Base-by-base conservation (phyloP, 2,113 vertebrate genomes). In the Hydropotes inermis region DNA sequence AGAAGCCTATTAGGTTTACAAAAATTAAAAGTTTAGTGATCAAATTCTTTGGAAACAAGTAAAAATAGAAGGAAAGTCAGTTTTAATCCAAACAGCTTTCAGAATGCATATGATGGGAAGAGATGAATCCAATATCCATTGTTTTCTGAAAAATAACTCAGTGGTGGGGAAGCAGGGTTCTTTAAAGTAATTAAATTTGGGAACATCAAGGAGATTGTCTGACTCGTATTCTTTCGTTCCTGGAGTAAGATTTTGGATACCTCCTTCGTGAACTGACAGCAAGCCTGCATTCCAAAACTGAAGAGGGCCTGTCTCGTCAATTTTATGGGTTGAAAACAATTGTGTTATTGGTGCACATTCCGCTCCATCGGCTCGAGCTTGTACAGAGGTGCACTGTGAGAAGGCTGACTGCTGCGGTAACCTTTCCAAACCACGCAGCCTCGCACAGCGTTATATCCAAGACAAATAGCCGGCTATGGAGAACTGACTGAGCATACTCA, bases 391-490 rank as follows among this genome's bases (percentile, higher is more conserved):
- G 91, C 76, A 70, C 58, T 86, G 95, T 70, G 96, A 98, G 91
- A 91, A 55, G 96, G 87, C 91, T 97, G 85, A 55, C 97, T 92
- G 95, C 85, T 25, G 58, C 3, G 55, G 86, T 94, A 95, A 92
- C 88, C 50, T 33, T 97, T 98, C 97, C 96, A 98, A 96, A 97
- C 94, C 89, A 33, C 0, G 15, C 91, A 57, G 91, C 95, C 55
- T 93, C 81, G 95, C 57, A 87, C 84, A 45, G 96, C 25, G 5
- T 74, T 47, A 94, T 52, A 70, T 97, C 95, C 98, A 98, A 98
- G 97, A 91, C 87, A 97, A 98, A 98, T 87, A 98, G 76, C 86
- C 7, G 9, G 45, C 94, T 97, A 90, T 94, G 88, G 85, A 92
- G 98, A 94, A 96, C 87, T 86, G 47, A 78, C 13, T 93, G 97